Conservation (phyloP, 2,797 vertebrate genomes). For the Oreonectes daqikongensis region DNA sequence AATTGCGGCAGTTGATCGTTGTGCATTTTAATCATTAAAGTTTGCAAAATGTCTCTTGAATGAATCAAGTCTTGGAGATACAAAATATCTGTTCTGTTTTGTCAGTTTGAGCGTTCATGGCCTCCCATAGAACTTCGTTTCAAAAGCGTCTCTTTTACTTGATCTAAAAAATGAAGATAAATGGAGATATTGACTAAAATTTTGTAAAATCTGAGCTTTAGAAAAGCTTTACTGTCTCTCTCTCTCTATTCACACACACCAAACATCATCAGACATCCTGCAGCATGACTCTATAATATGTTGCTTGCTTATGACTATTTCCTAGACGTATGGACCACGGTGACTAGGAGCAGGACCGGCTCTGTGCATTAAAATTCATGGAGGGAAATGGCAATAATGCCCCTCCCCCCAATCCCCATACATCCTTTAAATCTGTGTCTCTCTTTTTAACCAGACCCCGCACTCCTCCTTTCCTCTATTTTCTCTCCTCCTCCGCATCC, state of each 20-base stretch:
- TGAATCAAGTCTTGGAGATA: constrained; percentile 40
- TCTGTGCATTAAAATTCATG: constrained; percentile 81
- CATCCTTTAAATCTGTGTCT: constrained; percentile 64
- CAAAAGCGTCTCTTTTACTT: neutral
- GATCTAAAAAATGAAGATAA: constrained; percentile 8
- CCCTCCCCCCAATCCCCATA: constrained; percentile 48
- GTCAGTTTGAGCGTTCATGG: neutral
- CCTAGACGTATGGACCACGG: constrained; percentile 76
- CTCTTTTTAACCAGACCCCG: constrained; percentile 76
- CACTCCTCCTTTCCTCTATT: constrained; percentile 68
- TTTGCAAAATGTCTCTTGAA: constrained; percentile 5
- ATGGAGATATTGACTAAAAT: constrained; percentile 18
- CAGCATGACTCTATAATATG: constrained; percentile 71
- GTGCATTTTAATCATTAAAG: neutral
- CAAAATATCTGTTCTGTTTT: neutral
- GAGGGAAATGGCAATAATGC: constrained; percentile 78
- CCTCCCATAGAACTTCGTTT: neutral
- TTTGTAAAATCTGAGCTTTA: neutral
- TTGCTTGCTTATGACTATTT: constrained; percentile 70
- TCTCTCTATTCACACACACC: constrained; percentile 43
- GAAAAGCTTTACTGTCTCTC: constrained; percentile 2
- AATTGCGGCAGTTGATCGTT: constrained; percentile 8
- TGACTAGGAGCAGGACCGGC: constrained; percentile 70
- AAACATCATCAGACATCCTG: constrained; percentile 63
- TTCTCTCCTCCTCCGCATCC: constrained; percentile 47